These are phyloP conservation scores for Macrotus californicus DNA, from an alignment of 2,113 vertebrate genomes.

Conservation along the genomic window DNA sequence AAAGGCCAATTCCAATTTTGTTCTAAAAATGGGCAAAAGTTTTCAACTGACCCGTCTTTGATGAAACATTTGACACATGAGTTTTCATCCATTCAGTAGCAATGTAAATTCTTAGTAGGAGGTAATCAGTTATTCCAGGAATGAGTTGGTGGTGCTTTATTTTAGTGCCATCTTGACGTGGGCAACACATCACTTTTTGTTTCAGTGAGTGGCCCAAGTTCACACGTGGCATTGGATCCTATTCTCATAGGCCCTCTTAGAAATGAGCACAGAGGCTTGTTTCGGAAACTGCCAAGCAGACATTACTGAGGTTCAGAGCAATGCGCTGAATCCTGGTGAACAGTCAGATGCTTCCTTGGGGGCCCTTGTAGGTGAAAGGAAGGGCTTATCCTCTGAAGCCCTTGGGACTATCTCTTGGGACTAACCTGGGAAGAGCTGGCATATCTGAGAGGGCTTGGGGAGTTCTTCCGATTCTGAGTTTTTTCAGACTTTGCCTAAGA, in stretches of 20 bases:
- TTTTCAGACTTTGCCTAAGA: neutral
- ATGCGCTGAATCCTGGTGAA: neutral
- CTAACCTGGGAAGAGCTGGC: neutral
- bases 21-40: neutral
- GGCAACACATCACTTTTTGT: neutral
- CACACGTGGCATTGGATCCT: neutral
- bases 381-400: neutral
- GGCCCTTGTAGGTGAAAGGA: neutral
- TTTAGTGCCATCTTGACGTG: neutral
- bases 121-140: neutral
- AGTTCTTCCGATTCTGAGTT: neutral
- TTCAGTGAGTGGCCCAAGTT: neutral
- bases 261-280: neutral
- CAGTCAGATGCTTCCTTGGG: neutral
- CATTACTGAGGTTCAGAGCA: neutral
- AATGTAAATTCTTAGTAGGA: neutral
- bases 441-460: neutral
- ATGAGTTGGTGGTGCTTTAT: neutral
- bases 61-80: neutral
- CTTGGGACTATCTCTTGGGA: neutral
- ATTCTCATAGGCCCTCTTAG: neutral
- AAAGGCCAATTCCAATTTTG: constrained; percentile 23
- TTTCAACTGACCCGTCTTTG: neutral
- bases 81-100: neutral
- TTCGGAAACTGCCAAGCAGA: neutral